Evolutionary conservation across 2,888 invertebrate species (phyloP).

Genomic region (Aporophyla lueneburgensis): DNA sequence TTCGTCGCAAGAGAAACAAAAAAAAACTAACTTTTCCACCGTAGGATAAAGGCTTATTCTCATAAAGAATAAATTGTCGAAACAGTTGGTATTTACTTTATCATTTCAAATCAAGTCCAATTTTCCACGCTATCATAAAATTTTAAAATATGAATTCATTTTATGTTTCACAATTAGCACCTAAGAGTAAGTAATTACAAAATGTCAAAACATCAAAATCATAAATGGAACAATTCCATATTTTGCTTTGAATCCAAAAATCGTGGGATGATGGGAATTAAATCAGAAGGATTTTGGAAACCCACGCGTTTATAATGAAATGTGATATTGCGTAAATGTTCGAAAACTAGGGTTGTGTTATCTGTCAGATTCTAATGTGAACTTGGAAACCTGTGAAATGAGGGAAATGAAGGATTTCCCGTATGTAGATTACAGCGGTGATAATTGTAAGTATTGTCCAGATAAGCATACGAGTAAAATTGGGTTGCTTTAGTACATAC

Average conservation of each 20-base stretch:
- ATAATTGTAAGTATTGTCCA: background rate
- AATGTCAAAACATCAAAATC: background rate
- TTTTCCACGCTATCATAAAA: background rate
- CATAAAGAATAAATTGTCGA: background rate
- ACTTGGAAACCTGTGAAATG: conserved; percentile 27
- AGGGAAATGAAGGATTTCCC: background rate
- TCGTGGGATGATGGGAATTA: conserved; percentile 1
- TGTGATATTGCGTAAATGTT: conserved; percentile 10
- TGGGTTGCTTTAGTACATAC: background rate
- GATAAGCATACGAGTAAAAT: no score
- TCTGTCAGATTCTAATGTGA: conserved; percentile 24
- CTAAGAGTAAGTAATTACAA: background rate
- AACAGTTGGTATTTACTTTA: background rate
- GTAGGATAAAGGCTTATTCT: background rate
- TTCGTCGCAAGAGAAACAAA: background rate
- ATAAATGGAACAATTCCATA: background rate
- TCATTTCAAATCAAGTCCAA: background rate
- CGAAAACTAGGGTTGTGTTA: background rate
- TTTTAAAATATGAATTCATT: background rate
- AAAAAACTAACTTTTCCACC: background rate
- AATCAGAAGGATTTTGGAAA: conserved; percentile 12
- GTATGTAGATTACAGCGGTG: background rate
- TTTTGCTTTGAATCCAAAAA: background rate
- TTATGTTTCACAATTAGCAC: background rate
- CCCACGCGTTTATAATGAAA: conserved; percentile 22